Evolutionary conservation across 2,113 vertebrate genomes (phyloP).

Genomic region (Gallinago paraguaiae): DNA sequence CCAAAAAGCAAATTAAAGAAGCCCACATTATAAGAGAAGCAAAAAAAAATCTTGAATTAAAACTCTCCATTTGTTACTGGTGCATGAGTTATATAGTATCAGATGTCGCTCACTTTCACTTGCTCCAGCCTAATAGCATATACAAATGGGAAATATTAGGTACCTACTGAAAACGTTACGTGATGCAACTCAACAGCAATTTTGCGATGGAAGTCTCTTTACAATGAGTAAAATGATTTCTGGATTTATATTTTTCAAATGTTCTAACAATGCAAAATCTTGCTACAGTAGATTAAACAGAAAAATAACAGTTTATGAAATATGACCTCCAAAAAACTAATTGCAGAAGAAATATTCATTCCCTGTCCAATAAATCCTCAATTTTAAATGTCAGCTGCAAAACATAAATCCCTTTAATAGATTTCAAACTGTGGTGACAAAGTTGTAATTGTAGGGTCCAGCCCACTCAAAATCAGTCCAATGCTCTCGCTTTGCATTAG

Average conservation of each 20-base stretch:
- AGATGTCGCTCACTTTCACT: slow-evolving; percentile 37
- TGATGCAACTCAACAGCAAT: slow-evolving; percentile 29
- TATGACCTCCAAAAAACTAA: slow-evolving; percentile 69
- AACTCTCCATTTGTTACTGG: slow-evolving; percentile 34
- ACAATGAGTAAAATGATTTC: slow-evolving; percentile 14
- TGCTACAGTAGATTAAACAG: slow-evolving; percentile 54
- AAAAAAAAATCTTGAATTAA: slow-evolving; percentile 43
- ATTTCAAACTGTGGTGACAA: slow-evolving; percentile 69
- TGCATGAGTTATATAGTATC: background rate
- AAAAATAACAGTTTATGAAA: slow-evolving; percentile 65
- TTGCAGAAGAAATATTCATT: slow-evolving; percentile 70
- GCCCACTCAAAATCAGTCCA: slow-evolving; percentile 35
- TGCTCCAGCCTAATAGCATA: background rate
- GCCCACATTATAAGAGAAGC: background rate
- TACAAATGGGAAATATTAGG: slow-evolving; percentile 28
- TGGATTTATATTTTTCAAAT: slow-evolving; percentile 29
- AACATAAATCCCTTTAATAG: slow-evolving; percentile 72
- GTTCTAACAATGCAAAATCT: slow-evolving; percentile 32
- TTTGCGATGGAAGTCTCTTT: slow-evolving; percentile 12
- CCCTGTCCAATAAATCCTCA: slow-evolving; percentile 71
- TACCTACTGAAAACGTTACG: slow-evolving; percentile 20
- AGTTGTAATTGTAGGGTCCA: slow-evolving; percentile 59
- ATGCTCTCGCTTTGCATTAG: background rate
- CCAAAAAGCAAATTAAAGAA: background rate
- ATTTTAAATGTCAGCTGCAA: slow-evolving; percentile 75